Conservation (phyloP, 2,113 vertebrate species). For the Nycticebus coucang region DNA sequence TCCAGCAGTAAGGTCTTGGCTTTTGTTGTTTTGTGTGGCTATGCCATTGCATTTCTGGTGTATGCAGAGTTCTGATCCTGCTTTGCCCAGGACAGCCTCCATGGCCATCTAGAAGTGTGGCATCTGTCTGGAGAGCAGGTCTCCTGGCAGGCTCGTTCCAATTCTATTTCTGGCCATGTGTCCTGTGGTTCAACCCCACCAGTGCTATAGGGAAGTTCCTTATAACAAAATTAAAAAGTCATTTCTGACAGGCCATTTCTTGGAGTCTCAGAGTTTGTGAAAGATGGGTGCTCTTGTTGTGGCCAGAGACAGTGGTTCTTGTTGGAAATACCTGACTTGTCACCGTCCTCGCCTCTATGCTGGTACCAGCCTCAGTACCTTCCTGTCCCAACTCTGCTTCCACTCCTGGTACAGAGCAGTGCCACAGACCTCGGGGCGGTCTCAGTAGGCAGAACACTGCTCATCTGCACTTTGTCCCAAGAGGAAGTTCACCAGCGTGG, state of each 20-base stretch:
- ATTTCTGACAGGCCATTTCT: accelerated
- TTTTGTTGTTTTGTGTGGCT: accelerated
- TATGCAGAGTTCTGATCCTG: too few species aligned
- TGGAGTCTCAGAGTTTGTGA: not conserved
- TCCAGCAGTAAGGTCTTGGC: accelerated
- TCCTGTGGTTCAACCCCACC: not conserved
- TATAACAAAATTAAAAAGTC: not conserved
- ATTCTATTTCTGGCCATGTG: conserved; percentile 45
- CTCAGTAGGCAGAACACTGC: accelerated
- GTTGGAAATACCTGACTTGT: not conserved
- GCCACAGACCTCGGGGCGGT: accelerated
- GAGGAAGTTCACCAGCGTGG: accelerated
- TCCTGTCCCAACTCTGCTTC: too few species aligned
- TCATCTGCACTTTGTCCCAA: accelerated
- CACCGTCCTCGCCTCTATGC: not conserved
- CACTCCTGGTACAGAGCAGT: not conserved
- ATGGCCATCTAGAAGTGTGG: not conserved
- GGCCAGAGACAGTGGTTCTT: accelerated
- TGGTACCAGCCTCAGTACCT: too few species aligned
- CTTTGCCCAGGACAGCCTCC: not conserved
- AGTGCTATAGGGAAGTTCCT: not conserved
- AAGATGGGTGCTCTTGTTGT: accelerated
- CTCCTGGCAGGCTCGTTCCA: too few species aligned
- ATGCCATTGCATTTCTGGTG: not conserved
- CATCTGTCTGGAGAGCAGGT: too few species aligned